Evolutionary conservation across 2,113 vertebrate genomes (phyloP).

Genomic region (Symphodus melops): DNA sequence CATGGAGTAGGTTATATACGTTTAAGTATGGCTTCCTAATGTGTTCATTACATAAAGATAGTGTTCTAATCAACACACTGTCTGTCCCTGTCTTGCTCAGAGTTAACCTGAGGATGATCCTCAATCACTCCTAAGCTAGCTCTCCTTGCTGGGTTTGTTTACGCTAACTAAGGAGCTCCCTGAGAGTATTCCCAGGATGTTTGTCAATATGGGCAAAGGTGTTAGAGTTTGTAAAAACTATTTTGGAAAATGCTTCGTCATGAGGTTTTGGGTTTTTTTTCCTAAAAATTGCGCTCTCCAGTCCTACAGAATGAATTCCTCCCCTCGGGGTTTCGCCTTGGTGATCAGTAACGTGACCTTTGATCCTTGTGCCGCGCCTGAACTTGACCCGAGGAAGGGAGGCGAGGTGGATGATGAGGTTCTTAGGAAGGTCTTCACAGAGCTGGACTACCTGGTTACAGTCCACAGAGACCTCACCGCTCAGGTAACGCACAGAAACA

Average conservation of each 20-base stretch:
- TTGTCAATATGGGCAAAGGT: background rate
- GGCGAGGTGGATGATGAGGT: constrained; percentile 91
- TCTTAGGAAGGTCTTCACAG: constrained; percentile 88
- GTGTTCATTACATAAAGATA: too few relatives aligned
- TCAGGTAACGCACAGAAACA: constrained; percentile 81
- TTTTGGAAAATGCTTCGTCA: background rate
- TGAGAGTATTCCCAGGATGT: too few relatives aligned
- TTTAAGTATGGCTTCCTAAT: too few relatives aligned
- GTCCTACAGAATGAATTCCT: constrained; percentile 91
- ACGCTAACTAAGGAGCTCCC: too few relatives aligned
- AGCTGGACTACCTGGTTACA: constrained; percentile 87
- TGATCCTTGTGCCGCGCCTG: constrained; percentile 78
- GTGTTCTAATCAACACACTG: too few relatives aligned
- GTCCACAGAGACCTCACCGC: constrained; percentile 85
- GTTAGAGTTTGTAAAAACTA: background rate
- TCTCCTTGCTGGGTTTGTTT: too few relatives aligned
- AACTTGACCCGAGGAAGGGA: constrained; percentile 90
- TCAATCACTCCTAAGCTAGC: too few relatives aligned
- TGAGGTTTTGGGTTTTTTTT: background rate
- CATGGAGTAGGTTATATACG: too few relatives aligned
- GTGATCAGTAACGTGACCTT: constrained; percentile 95
- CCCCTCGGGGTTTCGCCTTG: constrained; percentile 89
- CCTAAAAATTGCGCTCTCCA: constrained; percentile 50
- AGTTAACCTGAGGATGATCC: too few relatives aligned
- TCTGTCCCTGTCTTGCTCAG: too few relatives aligned